Evolutionary conservation across 1,140 invertebrate species (phyloP), one percentile per base, ranked within the genome.

Genomic region (Musca vetustissima): DNA sequence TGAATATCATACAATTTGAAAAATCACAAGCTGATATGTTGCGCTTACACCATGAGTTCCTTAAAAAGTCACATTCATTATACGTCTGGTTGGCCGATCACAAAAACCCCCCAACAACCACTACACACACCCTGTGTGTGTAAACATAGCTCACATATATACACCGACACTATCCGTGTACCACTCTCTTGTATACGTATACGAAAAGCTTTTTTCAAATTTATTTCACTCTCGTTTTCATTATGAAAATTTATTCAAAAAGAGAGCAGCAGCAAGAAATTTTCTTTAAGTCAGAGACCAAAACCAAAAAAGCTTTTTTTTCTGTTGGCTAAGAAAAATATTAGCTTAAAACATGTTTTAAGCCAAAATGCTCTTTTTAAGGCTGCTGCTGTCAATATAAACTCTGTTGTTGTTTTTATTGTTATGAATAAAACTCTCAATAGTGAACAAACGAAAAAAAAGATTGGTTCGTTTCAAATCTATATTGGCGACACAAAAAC

Each of bases 171-270:
- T 65, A 47, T 70, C 32, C 65, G 47, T 70, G 69, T 67, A 24
- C n/a, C 22, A 19, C 64, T 70, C 64, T 67, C 69, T 64, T 19
- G 53, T 70, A 43, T 70, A 66, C 47, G 53, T 57, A 70, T 48
- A 70, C 43, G 52, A 59, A 66, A 65, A 65, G 64, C 64, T 65
- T 65, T 65, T 65, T 21, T n/a, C n/a, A n/a, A n/a, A n/a, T n/a
- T 49, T 49, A 43, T 36, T 36, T 13, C 17, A 61, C 57, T 36
- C 57, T 61, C 57, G 36, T 17, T 61, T 61, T 36, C 17, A 61
- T 13, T 61, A 15, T 59, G 8, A 22, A 32, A 59, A 24, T n/a
- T 28, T n/a, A n/a, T n/a, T 25, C 52, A 43, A 7, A 43, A 43
- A 13, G 6, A n/a, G n/a, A n/a, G n/a, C n/a, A n/a, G n/a, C n/a